Evolutionary conservation across 2,888 invertebrate genomes (phyloP).

Genomic region (Acrobasis suavella): DNA sequence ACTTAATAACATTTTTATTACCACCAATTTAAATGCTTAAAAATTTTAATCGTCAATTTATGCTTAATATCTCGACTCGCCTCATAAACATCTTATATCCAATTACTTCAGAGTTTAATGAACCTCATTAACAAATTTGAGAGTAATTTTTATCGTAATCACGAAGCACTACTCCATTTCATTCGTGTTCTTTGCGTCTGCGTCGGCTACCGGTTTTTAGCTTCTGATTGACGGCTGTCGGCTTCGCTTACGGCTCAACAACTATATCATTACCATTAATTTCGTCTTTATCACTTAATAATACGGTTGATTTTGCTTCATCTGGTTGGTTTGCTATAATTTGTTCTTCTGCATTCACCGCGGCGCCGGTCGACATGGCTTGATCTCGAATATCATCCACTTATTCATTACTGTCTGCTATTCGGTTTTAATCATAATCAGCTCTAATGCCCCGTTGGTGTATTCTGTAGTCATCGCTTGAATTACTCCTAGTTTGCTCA

Average conservation of each 20-base stretch:
- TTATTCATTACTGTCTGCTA: constrained; percentile 77
- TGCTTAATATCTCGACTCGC: constrained; percentile 3
- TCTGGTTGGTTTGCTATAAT: constrained; percentile 21
- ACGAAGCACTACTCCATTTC: constrained; percentile 55
- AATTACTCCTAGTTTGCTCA: constrained; percentile 47
- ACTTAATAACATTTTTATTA: constrained; percentile 1
- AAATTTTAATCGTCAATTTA: constrained; percentile 15
- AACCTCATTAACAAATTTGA: constrained; percentile 31
- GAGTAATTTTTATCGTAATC: constrained; percentile 32
- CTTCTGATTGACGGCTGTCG: constrained; percentile 81
- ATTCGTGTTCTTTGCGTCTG: constrained; percentile 75
- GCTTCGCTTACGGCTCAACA: constrained; percentile 67
- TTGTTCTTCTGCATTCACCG: constrained; percentile 59
- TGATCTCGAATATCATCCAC: constrained; percentile 80
- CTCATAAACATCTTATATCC: constrained; percentile 15
- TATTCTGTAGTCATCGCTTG: constrained; percentile 48
- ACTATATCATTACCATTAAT: constrained; percentile 39
- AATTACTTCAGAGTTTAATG: constrained; percentile 26
- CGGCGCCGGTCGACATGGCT: constrained; percentile 75
- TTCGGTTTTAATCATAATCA: constrained; percentile 78
- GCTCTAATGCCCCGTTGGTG: constrained; percentile 56
- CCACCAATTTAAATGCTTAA: constrained; percentile 14
- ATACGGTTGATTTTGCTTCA: constrained; percentile 36
- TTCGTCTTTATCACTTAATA: constrained; percentile 31
- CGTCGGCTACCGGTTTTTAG: constrained; percentile 80